Percentiles rank a stretch among this genome's conserved stretches.
Conservation (phyloP, 2,888 invertebrate species). For the Neoascia interrupta region DNA sequence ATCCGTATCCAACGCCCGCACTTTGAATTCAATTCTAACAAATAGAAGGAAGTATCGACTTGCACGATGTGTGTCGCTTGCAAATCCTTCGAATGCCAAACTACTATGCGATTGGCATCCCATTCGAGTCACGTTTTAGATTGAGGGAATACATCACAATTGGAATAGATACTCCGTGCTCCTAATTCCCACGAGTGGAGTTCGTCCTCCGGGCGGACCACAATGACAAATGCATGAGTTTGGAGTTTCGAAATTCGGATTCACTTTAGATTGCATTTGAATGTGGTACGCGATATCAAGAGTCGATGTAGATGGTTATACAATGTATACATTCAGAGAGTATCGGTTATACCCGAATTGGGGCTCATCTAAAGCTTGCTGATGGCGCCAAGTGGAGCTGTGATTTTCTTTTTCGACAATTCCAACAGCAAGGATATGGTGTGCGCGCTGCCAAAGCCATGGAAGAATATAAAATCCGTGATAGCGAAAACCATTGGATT, state of each 20-base stretch:
- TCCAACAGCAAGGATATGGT: slow-evolving; percentile 9
- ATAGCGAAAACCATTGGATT: slow-evolving; percentile 40
- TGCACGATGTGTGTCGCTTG: slow-evolving; percentile 3
- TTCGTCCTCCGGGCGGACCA: not conserved
- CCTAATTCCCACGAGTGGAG: slow-evolving; percentile 13
- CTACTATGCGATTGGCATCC: slow-evolving; percentile 47
- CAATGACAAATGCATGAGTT: slow-evolving; percentile 26
- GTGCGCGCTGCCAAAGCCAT: slow-evolving; percentile 1
- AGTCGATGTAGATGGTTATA: not conserved
- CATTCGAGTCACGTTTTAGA: slow-evolving; percentile 68
- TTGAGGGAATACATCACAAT: slow-evolving; percentile 68
- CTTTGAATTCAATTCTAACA: slow-evolving; percentile 34
- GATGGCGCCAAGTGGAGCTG: slow-evolving; percentile 34
- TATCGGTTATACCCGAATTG: slow-evolving; percentile 1
- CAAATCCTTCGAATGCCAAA: slow-evolving; percentile 43
- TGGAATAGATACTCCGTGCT: slow-evolving; percentile 44
- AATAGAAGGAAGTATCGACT: slow-evolving; percentile 54
- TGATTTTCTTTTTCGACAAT: slow-evolving; percentile 18
- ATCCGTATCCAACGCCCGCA: not conserved
- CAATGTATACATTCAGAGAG: slow-evolving; percentile 1
- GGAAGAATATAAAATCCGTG: slow-evolving; percentile 30
- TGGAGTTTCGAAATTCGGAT: slow-evolving; percentile 23
- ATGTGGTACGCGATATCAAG: slow-evolving; percentile 13
- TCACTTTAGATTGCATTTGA: slow-evolving; percentile 46
- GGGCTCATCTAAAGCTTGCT: not conserved